Percentiles rank a stretch among this genome's conserved stretches.
These are phyloP conservation scores for Calameuta idolon DNA, from an alignment of 2,888 invertebrate species.

Conservation along the genomic window DNA sequence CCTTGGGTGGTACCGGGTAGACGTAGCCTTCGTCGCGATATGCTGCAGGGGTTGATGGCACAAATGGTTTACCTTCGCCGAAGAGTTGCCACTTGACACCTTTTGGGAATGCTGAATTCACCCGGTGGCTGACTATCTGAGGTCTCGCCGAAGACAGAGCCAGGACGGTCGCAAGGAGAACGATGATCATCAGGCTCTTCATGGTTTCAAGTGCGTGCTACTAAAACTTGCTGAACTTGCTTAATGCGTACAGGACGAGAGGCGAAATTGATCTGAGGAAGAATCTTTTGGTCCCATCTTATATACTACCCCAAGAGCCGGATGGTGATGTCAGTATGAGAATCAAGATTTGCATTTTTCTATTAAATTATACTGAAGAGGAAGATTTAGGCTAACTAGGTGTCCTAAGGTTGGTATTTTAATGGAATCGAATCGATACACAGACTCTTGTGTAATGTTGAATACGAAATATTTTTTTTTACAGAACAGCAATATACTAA, in stretches of 20 bases:
- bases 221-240: background rate
- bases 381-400: background rate
- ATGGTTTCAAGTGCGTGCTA: background rate
- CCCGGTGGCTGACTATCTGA: background rate
- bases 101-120: background rate
- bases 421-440: background rate
- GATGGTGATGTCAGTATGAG: conserved; percentile 1
- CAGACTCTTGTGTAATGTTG: background rate
- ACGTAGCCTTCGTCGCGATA: background rate
- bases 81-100: background rate
- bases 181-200: background rate
- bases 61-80: background rate
- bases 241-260: background rate
- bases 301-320: background rate
- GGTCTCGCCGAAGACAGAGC: background rate
- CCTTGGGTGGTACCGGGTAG: background rate
- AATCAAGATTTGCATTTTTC: conserved; percentile 2
- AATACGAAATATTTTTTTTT: background rate
- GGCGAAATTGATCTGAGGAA: background rate
- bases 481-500: background rate
- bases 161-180: background rate
- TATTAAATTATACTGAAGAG: background rate
- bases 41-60: background rate
- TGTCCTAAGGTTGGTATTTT: conserved; percentile 2
- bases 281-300: background rate